These are phyloP conservation scores for Epirrhoe tristata DNA, from an alignment of 2,888 invertebrate species.

Conservation along the genomic window DNA sequence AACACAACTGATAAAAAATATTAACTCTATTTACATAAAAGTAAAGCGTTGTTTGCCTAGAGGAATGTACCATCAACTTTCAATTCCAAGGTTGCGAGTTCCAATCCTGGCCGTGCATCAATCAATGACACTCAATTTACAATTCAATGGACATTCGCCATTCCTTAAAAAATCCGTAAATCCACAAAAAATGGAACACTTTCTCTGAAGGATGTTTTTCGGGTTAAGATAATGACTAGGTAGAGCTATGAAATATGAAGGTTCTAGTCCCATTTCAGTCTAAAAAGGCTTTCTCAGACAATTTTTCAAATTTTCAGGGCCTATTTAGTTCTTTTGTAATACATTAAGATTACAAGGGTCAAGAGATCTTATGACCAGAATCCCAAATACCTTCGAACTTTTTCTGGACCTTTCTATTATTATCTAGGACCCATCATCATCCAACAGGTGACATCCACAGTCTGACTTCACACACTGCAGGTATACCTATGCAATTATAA, in stretches of 20 bases:
- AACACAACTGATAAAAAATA: no score
- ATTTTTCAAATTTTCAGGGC: background rate
- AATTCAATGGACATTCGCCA: no score
- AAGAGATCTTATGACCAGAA: background rate
- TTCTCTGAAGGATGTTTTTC: background rate
- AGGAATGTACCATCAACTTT: no score
- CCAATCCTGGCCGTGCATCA: no score
- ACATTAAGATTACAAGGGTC: background rate
- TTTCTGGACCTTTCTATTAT: background rate
- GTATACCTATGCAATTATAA: no score
- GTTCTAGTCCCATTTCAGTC: background rate
- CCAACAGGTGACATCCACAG: no score
- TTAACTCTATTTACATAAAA: no score
- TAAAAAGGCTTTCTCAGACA: background rate
- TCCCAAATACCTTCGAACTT: background rate
- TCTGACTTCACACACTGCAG: no score
- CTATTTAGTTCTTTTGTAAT: background rate
- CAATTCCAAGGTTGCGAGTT: no score
- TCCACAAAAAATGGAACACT: background rate
- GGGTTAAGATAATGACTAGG: background rate
- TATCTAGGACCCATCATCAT: background rate
- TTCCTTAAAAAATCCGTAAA: background rate
- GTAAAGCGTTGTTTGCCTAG: no score
- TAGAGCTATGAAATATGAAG: conserved; percentile 1
- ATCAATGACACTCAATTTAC: no score